A percentile compares a stretch with the other conserved stretches of the same genome.
phyloP scores from a whole-genome alignment of 2,888 invertebrate genomes.

The Branchipolynoe longqiensis region DNA sequence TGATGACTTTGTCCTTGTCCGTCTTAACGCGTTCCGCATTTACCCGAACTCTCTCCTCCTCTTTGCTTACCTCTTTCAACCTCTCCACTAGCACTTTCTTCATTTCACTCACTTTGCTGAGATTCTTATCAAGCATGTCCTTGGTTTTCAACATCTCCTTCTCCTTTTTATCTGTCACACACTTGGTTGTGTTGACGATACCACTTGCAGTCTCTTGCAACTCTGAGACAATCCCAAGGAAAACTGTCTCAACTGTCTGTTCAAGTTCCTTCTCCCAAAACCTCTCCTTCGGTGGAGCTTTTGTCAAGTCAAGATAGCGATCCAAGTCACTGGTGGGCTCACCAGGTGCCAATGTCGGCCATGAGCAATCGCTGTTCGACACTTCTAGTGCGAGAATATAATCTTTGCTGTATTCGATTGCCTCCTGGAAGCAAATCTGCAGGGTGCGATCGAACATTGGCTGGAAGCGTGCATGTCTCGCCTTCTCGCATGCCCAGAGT shows the following conservation, averaged over 20 bases:
- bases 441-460: constrained; percentile 63
- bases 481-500: constrained; percentile 67
- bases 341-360: constrained; percentile 66
- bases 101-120: constrained; percentile 46
- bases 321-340: constrained; percentile 64
- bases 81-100: constrained; percentile 58
- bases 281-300: constrained; percentile 19
- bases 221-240: constrained; percentile 58
- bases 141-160: constrained; percentile 53
- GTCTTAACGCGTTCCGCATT: constrained; percentile 40
- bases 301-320: constrained; percentile 53
- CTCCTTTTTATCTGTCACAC: constrained; percentile 63
- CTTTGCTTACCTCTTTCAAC: constrained; percentile 46
- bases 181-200: constrained; percentile 65
- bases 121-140: constrained; percentile 59
- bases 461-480: constrained; percentile 59
- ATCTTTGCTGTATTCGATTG: constrained; percentile 60
- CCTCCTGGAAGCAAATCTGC: constrained; percentile 63
- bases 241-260: constrained; percentile 63
- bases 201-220: constrained; percentile 65
- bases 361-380: constrained; percentile 60
- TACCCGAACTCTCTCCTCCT: constrained; percentile 55
- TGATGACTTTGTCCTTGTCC: constrained; percentile 54
- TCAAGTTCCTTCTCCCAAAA: constrained; percentile 66
- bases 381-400: constrained; percentile 68